Evolutionary conservation across 2,113 vertebrate genomes (phyloP), one percentile per base, ranked within the genome.

Genomic region (Ursus arctos): DNA sequence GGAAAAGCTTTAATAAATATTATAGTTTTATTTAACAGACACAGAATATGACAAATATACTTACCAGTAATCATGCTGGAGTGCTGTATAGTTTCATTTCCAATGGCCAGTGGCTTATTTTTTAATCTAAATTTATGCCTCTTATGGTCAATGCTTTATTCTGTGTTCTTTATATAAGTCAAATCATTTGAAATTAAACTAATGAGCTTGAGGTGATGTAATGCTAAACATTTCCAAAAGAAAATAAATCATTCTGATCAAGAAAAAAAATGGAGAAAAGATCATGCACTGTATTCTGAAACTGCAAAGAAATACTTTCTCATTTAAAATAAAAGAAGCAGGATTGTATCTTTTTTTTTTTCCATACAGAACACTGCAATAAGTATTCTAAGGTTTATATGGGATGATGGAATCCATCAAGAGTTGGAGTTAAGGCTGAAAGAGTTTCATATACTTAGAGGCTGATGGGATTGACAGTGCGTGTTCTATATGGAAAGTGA

Each of bases 401-500:
- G 57, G 88, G 22, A 57, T 88, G 93, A 33, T 96, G 49, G 94
- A 93, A 49, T 69, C 15, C 33, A 72, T 40, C 40, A 51, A 47
- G 22, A 4, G 4, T 3, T 40, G 15, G 55, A 53, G n/a, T 51
- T 18, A 65, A 80, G 28, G n/a, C 2, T 26, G 4, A 88, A 65
- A 22, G 22, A 13, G 16, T 72, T 69, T 87, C 26, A 40, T 18
- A 33, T 43, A 18, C 12, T 24, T 43, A 47, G 18, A 33, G 43
- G 11, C 28, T n/a, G 28, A 49, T 11, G 12, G 49, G 49, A 7
- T 22, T 19, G 51, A n/a, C 18, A 24, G 18, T 74, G 3, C 80
- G 84, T 95, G 98, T 98, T 99, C 97, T 98, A 69, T 98, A 98
- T 98, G 98, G 97, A 98, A 98, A 98, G 96, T 95, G 84, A 97